Base-by-base conservation (phyloP, 1,140 invertebrate genomes). In the Habropoda laboriosa region DNA sequence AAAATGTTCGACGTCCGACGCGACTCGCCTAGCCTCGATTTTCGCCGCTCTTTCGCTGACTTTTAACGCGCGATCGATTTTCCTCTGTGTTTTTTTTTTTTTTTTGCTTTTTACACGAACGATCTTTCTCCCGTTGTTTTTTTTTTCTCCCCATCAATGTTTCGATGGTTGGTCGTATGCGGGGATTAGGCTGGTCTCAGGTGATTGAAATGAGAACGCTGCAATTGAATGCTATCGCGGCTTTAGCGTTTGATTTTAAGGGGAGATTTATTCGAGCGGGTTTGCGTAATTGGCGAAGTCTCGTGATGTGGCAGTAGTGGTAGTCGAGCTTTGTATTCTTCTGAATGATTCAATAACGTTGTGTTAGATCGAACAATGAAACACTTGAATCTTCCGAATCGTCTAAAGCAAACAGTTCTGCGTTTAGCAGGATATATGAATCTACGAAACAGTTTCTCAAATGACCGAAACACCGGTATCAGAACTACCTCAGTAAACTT, bases 1-100 rank as follows among this genome's bases (percentile, higher is more conserved):
- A 61, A 71, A 86, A 86, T 78, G 73, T 84, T 74, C 83, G 40
- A 57, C 76, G 85, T 63, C 90, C 86, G 83, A 90, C 87, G 79
- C 66, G 67, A 76, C 71, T 64, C 66, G 77, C 67, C 78, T 32
- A 38, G n/a, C n/a, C 38, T 49, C 55, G 75, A 78, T 60, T 71
- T 71, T 71, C 66, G 35, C 3, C 66, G 63, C 55, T 58, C 21
- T 78, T 68, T 27, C 73, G 40, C 35, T 60, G 63, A 51, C 58
- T 58, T 53, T 70, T 53, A 51, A 64, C 47, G 57, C 49, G n/a
- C 32, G 45, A 72, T 81, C 55, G 73, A 49, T 53, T 53, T 58
- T 63, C 64, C 40, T 35, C 13, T 21, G 2, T 5, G 5, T 30
- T 30, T 64, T 45, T 47, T 30, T 6, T 47, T 16, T n/a, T 38